Conservation (phyloP, 2,113 vertebrate species). For the Ornithorhynchus anatinus region DNA sequence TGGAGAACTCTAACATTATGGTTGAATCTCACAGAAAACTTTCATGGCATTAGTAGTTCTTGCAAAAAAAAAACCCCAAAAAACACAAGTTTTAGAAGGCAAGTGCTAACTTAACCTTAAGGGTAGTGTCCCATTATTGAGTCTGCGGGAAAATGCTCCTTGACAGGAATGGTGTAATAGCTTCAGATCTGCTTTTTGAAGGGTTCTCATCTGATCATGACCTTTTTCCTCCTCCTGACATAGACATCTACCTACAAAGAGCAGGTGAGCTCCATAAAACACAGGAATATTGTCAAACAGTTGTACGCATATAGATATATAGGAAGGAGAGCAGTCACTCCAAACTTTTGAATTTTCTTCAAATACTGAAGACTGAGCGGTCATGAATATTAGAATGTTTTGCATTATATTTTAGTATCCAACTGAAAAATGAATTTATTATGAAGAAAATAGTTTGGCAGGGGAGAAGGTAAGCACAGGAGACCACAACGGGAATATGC, state of each 20-base stretch:
- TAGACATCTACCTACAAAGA: background rate
- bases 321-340: too few relatives aligned
- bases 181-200: background rate
- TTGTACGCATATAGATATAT: background rate
- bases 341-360: too few relatives aligned
- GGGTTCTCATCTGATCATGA: background rate
- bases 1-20: too few relatives aligned
- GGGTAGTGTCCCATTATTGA: background rate
- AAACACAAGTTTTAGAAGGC: background rate
- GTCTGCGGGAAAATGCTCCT: background rate
- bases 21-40: too few relatives aligned
- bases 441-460: constrained; percentile 4
- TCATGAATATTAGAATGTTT: constrained; percentile 36
- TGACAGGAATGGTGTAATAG: background rate
- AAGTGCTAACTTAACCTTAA: background rate
- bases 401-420: constrained; percentile 32
- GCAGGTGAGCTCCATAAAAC: background rate
- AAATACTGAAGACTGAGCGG: too few relatives aligned
- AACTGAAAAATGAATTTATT: constrained; percentile 7
- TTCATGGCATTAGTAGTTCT: too few relatives aligned
- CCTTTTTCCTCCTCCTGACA: background rate
- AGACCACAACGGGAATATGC: background rate
- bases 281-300: background rate
- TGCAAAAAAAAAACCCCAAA: background rate
- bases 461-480: background rate